Conservation (phyloP, 1,140 invertebrate genomes). For the Heliconius hermathena region DNA sequence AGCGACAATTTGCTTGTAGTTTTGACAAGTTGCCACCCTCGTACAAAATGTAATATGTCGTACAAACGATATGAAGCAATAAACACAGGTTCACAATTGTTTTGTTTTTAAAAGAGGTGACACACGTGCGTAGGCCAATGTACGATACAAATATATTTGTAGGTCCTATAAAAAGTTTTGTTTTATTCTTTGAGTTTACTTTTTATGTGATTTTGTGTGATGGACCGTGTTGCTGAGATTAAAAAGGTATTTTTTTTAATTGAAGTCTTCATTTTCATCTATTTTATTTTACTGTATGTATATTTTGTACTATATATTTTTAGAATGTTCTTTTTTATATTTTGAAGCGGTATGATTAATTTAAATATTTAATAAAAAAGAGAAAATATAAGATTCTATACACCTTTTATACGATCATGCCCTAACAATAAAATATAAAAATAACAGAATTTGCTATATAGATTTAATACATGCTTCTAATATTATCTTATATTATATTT, state of each 20-base stretch:
- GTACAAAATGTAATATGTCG: slow-evolving; percentile 5
- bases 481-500: too few species aligned
- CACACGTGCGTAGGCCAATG: slow-evolving; percentile 26
- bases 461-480: too few species aligned
- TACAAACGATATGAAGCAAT: slow-evolving; percentile 17
- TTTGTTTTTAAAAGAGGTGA: slow-evolving; percentile 26
- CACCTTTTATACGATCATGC: too few species aligned
- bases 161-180: slow-evolving; percentile 10
- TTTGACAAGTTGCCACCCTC: slow-evolving; percentile 6
- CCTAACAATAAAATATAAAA: too few species aligned
- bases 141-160: neutral
- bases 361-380: too few species aligned
- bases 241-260: slow-evolving; percentile 14
- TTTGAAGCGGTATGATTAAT: too few species aligned
- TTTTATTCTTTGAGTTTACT: slow-evolving; percentile 10
- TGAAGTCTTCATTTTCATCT: too few species aligned
- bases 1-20: slow-evolving; percentile 11
- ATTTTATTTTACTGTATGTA: too few species aligned
- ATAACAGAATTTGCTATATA: too few species aligned
- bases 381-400: too few species aligned
- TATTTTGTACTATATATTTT: too few species aligned
- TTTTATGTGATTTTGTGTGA: neutral
- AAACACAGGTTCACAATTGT: slow-evolving; percentile 34
- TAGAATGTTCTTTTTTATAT: too few species aligned
- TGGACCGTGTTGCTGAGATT: slow-evolving; percentile 14